Conservation (phyloP, 2,888 invertebrate genomes). For the Mechanitis messenoides region DNA sequence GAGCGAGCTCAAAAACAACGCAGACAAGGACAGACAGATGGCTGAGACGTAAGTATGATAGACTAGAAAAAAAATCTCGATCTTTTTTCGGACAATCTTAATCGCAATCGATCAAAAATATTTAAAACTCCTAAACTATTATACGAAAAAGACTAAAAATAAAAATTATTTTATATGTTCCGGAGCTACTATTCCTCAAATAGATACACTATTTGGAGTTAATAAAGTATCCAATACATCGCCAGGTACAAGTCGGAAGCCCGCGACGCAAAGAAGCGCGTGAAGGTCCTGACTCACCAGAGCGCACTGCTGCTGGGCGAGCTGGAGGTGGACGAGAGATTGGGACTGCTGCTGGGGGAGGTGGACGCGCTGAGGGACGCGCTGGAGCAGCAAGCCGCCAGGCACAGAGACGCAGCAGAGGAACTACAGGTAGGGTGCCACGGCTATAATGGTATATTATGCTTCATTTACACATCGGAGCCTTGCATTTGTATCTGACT, state of each 20-base stretch:
- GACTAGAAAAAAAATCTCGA: neutral
- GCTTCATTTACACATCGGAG: too few species aligned
- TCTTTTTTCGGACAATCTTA: neutral
- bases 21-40: conserved; percentile 78
- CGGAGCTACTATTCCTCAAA: too few species aligned
- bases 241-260: conserved; percentile 72
- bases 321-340: conserved; percentile 72
- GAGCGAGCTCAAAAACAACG: conserved; percentile 76
- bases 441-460: neutral
- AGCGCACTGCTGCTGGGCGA: conserved; percentile 80
- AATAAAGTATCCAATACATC: neutral
- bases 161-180: too few species aligned
- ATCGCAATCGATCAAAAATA: too few species aligned
- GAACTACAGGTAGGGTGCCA: conserved; percentile 70
- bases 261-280: conserved; percentile 77
- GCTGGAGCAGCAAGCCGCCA: conserved; percentile 77
- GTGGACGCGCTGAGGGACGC: conserved; percentile 78
- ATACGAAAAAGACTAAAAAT: too few species aligned
- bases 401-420: conserved; percentile 75
- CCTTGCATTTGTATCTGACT: too few species aligned
- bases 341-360: conserved; percentile 76
- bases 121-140: too few species aligned
- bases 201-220: neutral
- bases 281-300: conserved; percentile 79
- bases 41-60: conserved; percentile 64